Evolutionary conservation across 2,113 vertebrate genomes (phyloP).

Genomic region (Melanostigma gelatinosum): DNA sequence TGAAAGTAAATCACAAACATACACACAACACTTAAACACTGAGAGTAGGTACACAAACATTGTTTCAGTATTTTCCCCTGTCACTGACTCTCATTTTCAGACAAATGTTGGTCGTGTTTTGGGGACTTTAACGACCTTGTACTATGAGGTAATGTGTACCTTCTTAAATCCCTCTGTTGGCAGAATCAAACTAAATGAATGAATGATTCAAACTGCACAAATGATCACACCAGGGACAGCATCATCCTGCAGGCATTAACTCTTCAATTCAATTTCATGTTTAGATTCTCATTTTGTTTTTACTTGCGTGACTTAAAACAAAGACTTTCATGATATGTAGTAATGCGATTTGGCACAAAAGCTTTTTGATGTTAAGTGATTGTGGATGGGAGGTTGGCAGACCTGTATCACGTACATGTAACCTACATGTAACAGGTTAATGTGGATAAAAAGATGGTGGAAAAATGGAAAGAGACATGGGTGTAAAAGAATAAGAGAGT

Average conservation of each 20-base stretch:
- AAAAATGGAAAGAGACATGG: neutral
- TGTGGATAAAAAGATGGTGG: constrained; percentile 1
- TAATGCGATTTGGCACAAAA: neutral
- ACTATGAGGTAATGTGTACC: neutral
- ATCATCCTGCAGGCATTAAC: neutral
- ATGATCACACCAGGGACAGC: neutral
- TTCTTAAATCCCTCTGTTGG: constrained; percentile 6
- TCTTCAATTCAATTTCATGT: neutral
- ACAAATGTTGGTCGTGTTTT: neutral
- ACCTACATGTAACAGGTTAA: constrained; percentile 7
- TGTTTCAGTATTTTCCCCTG: neutral
- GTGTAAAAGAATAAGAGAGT: neutral
- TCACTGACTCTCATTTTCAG: neutral
- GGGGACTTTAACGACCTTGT: neutral
- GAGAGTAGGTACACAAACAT: neutral
- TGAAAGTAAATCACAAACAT: constrained; percentile 23
- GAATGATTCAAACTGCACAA: neutral
- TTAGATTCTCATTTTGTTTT: neutral
- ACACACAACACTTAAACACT: constrained; percentile 2
- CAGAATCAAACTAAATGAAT: constrained; percentile 6
- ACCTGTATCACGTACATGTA: constrained; percentile 10
- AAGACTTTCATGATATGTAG: neutral
- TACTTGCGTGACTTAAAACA: neutral
- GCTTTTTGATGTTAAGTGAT: neutral
- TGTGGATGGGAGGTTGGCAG: neutral